Evolutionary conservation across 2,888 invertebrate species (phyloP).

Genomic region (Escarpia spicata): DNA sequence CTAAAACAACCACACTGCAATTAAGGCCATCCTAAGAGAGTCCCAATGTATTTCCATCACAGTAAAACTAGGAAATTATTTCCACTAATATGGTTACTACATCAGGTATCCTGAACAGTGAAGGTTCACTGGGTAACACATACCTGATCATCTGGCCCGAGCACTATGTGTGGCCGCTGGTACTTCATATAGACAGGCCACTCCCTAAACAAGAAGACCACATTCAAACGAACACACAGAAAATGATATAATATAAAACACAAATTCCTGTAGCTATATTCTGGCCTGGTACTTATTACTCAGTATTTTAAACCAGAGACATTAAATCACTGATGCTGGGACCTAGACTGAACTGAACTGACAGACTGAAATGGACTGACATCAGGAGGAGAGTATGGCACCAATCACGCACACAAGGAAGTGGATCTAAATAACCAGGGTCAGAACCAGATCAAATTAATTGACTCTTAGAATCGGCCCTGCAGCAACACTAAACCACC

Average conservation of each 20-base stretch:
- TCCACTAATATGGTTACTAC: too few species aligned
- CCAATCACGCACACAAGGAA: not conserved
- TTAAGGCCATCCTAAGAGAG: too few species aligned
- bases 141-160: slow-evolving; percentile 50
- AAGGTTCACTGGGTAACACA: too few species aligned
- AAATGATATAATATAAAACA: not conserved
- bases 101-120: too few species aligned
- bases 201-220: slow-evolving; percentile 31
- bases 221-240: not conserved
- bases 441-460: not conserved
- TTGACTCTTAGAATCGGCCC: not conserved
- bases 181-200: slow-evolving; percentile 56
- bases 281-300: not conserved
- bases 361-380: not conserved
- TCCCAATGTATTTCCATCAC: too few species aligned
- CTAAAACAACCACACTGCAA: too few species aligned
- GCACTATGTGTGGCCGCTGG: slow-evolving; percentile 53
- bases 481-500: not conserved
- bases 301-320: not conserved
- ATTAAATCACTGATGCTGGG: not conserved
- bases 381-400: not conserved
- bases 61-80: too few species aligned
- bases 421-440: not conserved
- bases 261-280: not conserved
- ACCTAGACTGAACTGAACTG: not conserved